Conservation (phyloP, 2,797 vertebrate species). For the Paguma larvata region DNA sequence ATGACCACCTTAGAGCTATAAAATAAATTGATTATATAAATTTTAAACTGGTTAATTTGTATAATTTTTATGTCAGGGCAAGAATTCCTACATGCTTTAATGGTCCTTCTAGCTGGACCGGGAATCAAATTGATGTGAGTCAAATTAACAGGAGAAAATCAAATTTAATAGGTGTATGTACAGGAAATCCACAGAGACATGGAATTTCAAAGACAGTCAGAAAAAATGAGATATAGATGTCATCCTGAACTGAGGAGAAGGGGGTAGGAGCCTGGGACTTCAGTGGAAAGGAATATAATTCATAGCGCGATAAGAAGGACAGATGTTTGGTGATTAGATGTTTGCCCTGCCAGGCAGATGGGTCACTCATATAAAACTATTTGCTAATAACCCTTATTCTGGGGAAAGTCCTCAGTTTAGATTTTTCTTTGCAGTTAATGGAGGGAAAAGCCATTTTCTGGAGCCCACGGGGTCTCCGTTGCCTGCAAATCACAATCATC, state of each 20-base stretch:
- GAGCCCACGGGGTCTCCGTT: not conserved
- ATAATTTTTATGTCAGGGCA: not conserved
- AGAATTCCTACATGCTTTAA: not conserved
- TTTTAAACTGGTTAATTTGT: not conserved
- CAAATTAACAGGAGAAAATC: not conserved
- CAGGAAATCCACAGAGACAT: not conserved
- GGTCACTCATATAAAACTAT: not conserved
- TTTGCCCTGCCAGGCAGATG: not conserved
- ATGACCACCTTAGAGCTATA: not conserved
- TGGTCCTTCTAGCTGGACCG: not conserved
- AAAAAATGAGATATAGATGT: not conserved
- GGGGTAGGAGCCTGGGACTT: not conserved
- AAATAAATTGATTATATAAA: not conserved
- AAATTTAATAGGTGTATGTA: not conserved
- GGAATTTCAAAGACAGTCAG: not conserved
- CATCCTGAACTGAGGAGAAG: not conserved
- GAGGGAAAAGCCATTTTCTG: not conserved
- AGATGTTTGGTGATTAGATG: not conserved
- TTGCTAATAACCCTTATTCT: not conserved
- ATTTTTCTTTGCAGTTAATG: not conserved
- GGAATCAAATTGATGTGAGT: not conserved
- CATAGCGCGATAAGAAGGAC: too few species aligned
- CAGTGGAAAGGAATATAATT: not conserved
- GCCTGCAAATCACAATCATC: not conserved
- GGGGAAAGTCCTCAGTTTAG: not conserved